Percentiles rank a stretch among this genome's conserved stretches.
Conservation (phyloP, 1,140 invertebrate genomes). For the Hycleus phaleratus region DNA sequence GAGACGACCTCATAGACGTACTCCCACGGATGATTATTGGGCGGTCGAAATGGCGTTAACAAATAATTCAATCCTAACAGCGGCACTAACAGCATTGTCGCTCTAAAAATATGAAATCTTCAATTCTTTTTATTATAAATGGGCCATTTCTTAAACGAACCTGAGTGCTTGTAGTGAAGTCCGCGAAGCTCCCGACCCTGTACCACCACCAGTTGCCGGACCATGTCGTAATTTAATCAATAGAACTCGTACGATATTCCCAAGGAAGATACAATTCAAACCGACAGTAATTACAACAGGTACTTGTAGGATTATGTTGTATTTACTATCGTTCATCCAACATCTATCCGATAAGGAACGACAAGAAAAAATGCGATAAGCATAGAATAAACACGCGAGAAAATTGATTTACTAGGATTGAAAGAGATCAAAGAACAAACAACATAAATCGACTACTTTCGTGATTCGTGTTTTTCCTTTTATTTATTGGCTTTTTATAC, state of each 20-base stretch:
- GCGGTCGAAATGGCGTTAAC: constrained; percentile 80
- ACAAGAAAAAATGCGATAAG: constrained; percentile 10
- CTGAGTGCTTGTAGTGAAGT: constrained; percentile 71
- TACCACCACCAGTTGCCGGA: constrained; percentile 28
- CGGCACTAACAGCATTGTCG: constrained; percentile 80
- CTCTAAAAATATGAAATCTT: constrained; percentile 45
- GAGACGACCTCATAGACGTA: constrained; percentile 74
- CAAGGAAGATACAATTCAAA: constrained; percentile 82
- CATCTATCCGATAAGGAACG: constrained; percentile 51
- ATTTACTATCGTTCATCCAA: constrained; percentile 71
- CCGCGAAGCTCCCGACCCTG: constrained; percentile 51
- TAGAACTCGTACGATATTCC: constrained; percentile 90
- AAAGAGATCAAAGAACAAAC: too few species aligned
- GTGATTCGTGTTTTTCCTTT: too few species aligned
- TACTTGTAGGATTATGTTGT: constrained; percentile 65
- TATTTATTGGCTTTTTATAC: too few species aligned
- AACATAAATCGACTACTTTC: too few species aligned
- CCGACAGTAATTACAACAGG: constrained; percentile 72
- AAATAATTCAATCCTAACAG: constrained; percentile 78
- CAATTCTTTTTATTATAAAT: background rate
- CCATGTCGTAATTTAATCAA: constrained; percentile 72
- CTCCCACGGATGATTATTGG: constrained; percentile 60
- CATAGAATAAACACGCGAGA: too few species aligned
- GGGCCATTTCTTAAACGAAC: constrained; percentile 40
- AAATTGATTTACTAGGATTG: too few species aligned